Evolutionary conservation across 2,113 vertebrate species (phyloP).

Genomic region (Pyrgilauda ruficollis): DNA sequence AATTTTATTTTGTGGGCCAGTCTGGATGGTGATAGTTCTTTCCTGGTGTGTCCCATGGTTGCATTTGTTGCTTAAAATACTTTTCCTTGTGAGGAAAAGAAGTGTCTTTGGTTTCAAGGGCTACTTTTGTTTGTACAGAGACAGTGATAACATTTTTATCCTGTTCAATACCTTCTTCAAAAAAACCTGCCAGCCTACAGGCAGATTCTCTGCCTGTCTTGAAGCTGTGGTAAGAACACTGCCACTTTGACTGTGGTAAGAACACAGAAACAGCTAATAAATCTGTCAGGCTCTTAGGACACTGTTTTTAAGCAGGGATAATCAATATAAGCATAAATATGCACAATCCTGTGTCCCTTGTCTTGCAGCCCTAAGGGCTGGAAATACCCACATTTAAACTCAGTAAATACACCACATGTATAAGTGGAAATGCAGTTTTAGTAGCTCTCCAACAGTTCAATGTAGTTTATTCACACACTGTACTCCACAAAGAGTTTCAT

Average conservation of each 20-base stretch:
- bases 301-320: background rate
- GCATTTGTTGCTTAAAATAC: constrained; percentile 28
- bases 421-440: background rate
- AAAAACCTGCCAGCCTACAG: background rate
- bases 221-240: background rate
- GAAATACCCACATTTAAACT: background rate
- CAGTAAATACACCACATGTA: background rate
- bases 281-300: background rate
- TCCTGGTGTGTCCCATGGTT: background rate
- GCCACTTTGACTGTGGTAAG: background rate
- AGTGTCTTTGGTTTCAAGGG: constrained; percentile 8
- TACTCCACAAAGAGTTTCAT: background rate
- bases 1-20: background rate
- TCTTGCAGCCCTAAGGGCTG: background rate
- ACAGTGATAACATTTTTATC: background rate
- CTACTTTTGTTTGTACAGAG: background rate
- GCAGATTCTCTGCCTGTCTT: background rate
- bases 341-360: background rate
- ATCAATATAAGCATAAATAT: background rate
- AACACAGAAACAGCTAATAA: background rate
- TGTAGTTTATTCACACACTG: background rate
- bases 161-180: background rate
- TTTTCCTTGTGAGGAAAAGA: background rate
- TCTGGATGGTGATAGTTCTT: background rate
- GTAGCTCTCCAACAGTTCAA: background rate